These are phyloP conservation scores for Gymnosoma rotundatum DNA, from an alignment of 2,888 invertebrate species.

Conservation along the genomic window DNA sequence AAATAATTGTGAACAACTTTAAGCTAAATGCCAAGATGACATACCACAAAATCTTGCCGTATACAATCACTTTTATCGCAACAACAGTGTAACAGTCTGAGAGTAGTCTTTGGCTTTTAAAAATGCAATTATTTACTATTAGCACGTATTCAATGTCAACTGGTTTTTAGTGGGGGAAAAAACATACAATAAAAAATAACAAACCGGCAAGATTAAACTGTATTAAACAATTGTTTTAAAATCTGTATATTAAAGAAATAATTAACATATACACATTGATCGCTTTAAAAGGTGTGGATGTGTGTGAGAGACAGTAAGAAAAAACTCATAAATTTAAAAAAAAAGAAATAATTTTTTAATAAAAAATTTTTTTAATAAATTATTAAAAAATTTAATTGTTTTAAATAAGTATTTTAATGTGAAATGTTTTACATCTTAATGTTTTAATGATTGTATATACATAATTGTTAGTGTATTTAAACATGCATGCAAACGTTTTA, in stretches of 20 bases:
- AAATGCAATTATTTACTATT: conserved; percentile 46
- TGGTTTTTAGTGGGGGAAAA: conserved; percentile 38
- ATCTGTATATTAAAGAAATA: background rate
- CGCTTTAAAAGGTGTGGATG: background rate
- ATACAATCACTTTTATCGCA: background rate
- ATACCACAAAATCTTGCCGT: conserved; percentile 46
- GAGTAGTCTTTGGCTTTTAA: conserved; percentile 42
- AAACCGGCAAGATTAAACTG: conserved; percentile 30
- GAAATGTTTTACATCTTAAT: conserved; percentile 4
- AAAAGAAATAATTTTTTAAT: too few species aligned
- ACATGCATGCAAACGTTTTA: background rate
- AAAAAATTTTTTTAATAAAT: background rate
- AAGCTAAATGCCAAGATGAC: conserved; percentile 63
- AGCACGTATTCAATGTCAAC: conserved; percentile 68
- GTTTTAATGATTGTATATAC: too few species aligned
- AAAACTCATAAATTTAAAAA: too few species aligned
- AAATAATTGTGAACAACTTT: conserved; percentile 11
- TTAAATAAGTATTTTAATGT: conserved; percentile 6
- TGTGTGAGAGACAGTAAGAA: background rate
- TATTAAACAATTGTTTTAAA: conserved; percentile 15
- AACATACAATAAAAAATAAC: background rate
- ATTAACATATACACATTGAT: conserved; percentile 3
- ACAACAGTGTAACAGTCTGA: background rate
- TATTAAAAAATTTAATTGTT: conserved; percentile 50
- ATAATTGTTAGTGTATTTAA: too few species aligned